Evolutionary conservation across 2,888 invertebrate genomes (phyloP).

Genomic region (Acronicta alni): DNA sequence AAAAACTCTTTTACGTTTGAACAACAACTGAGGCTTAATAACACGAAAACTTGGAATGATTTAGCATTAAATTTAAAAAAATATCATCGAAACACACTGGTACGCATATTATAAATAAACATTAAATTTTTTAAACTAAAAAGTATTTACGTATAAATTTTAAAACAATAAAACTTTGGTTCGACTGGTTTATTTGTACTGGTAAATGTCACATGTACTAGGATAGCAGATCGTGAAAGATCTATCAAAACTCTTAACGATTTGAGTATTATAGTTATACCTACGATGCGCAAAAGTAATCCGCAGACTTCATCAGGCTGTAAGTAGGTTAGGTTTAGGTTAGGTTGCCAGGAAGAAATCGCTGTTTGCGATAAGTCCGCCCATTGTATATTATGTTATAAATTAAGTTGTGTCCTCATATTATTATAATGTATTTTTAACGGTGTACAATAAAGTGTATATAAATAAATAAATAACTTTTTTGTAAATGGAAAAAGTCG

Average conservation of each 20-base stretch:
- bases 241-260: constrained; percentile 1
- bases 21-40: constrained; percentile 12
- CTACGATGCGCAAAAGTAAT: no score
- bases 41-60: constrained; percentile 35
- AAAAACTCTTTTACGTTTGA: no score
- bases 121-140: constrained; percentile 31
- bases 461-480: no score
- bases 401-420: no score
- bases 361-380: no score
- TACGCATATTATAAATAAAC: constrained; percentile 21
- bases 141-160: constrained; percentile 26
- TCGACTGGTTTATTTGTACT: constrained; percentile 24
- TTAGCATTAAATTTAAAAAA: constrained; percentile 24
- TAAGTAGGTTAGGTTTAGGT: no score
- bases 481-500: no score
- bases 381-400: no score
- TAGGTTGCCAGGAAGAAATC: no score
- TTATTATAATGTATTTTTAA: no score
- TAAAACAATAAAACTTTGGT: constrained; percentile 34
- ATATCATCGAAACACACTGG: constrained; percentile 43
- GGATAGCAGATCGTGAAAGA: constrained; percentile 6
- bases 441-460: no score
- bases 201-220: constrained; percentile 20
- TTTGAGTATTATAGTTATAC: constrained; percentile 22
- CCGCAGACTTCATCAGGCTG: no score